Evolutionary conservation across 2,113 vertebrate genomes (phyloP).

Genomic region (Halichoerus grypus): DNA sequence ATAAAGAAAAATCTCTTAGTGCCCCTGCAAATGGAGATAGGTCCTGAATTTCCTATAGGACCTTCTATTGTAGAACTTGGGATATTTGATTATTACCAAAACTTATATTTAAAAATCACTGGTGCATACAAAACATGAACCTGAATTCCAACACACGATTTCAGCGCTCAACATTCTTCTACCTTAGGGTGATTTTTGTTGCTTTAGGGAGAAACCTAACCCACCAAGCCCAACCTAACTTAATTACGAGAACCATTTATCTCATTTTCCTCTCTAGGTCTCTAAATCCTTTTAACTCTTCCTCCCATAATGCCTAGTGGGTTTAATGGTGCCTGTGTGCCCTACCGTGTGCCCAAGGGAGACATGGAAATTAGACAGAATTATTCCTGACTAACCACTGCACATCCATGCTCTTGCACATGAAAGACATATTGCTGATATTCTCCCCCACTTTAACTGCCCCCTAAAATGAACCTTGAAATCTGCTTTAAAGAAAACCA

Average conservation of each 20-base stretch:
- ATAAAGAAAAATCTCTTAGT: neutral
- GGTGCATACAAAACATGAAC: neutral
- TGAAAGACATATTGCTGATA: neutral
- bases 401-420: neutral
- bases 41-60: neutral
- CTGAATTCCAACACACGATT: neutral
- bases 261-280: neutral
- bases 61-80: neutral
- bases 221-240: neutral
- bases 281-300: neutral
- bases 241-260: neutral
- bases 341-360: neutral
- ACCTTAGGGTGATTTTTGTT: neutral
- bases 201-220: neutral
- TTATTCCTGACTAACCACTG: neutral
- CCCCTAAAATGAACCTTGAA: constrained; percentile 40
- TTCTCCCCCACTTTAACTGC: constrained; percentile 11
- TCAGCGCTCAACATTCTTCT: constrained; percentile 4
- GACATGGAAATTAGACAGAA: neutral
- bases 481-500: constrained; percentile 53
- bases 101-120: neutral
- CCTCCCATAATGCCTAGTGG: neutral
- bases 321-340: neutral
- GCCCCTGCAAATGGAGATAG: neutral
- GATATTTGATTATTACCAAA: neutral